Conservation (phyloP, 2,797 vertebrate species). For the Denticeps clupeoides region DNA sequence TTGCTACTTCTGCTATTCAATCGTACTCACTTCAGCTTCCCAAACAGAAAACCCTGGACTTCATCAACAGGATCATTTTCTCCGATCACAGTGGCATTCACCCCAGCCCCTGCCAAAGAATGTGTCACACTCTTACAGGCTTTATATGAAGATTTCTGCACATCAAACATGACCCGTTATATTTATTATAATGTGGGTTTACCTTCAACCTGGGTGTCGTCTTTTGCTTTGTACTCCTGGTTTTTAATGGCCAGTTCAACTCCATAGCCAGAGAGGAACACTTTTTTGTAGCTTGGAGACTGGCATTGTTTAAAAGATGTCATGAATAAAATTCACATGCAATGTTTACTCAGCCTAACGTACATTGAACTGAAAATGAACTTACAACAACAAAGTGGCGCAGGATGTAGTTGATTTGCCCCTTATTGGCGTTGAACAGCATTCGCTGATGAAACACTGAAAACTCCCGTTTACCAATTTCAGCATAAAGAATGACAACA, state of each 20-base stretch:
- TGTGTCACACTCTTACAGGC: too few relatives aligned
- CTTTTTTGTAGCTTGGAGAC: slow-evolving; percentile 70
- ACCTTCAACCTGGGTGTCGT: slow-evolving; percentile 99
- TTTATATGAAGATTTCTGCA: background rate
- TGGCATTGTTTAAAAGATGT: too few relatives aligned
- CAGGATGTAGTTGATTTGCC: slow-evolving; percentile 74
- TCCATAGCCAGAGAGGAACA: slow-evolving; percentile 88
- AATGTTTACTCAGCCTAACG: too few relatives aligned
- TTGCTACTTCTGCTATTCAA: slow-evolving; percentile 12
- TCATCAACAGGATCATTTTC: slow-evolving; percentile 91
- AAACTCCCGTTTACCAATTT: slow-evolving; percentile 76
- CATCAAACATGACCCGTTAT: background rate
- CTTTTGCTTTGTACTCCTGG: slow-evolving; percentile 98
- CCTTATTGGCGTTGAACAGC: slow-evolving; percentile 61
- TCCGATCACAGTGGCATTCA: slow-evolving; percentile 84
- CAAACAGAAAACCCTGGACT: slow-evolving; percentile 96
- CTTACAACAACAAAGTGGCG: slow-evolving; percentile 83
- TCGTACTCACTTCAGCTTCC: slow-evolving; percentile 80
- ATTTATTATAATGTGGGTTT: slow-evolving; percentile 26
- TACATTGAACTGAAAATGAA: too few relatives aligned
- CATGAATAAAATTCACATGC: too few relatives aligned
- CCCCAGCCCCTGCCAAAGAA: slow-evolving; percentile 63
- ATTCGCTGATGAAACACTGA: slow-evolving; percentile 66
- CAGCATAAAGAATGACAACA: slow-evolving; percentile 79
- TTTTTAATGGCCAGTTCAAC: slow-evolving; percentile 96